Percentiles rank a stretch among this genome's conserved stretches.
phyloP scores from a whole-genome alignment of 2,797 vertebrate species.

The Sebastolobus altivelis region DNA sequence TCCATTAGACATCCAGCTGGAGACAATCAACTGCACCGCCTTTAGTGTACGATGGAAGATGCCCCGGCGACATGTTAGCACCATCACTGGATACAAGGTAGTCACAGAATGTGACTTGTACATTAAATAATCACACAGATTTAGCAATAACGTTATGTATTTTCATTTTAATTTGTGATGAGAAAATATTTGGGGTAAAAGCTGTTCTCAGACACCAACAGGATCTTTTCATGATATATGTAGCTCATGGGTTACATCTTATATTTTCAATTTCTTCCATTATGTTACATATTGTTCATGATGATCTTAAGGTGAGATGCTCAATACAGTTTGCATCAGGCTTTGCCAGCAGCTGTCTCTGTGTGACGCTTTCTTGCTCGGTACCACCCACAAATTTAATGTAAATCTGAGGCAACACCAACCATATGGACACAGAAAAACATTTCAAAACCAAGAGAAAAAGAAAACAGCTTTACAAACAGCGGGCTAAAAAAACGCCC shows the following conservation, averaged over 20 bases:
- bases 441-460: background rate
- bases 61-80: conserved; percentile 87
- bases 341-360: background rate
- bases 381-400: background rate
- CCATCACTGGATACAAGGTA: conserved; percentile 92
- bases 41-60: conserved; percentile 93
- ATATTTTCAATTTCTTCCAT: background rate
- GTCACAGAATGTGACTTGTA: conserved; percentile 4
- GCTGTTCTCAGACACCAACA: background rate
- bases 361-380: background rate
- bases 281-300: background rate
- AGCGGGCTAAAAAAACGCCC: background rate
- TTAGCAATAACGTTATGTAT: background rate
- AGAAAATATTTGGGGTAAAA: background rate
- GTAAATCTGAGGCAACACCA: background rate
- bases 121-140: background rate
- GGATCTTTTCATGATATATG: background rate
- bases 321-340: background rate
- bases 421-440: background rate
- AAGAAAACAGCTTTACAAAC: background rate
- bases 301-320: background rate
- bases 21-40: conserved; percentile 92
- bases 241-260: background rate
- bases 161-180: background rate
- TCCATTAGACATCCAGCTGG: conserved; percentile 90